Percentiles rank a stretch among this genome's conserved stretches.
These are phyloP conservation scores for Chelonus insularis DNA, from an alignment of 1,140 invertebrate genomes.

Conservation along the genomic window DNA sequence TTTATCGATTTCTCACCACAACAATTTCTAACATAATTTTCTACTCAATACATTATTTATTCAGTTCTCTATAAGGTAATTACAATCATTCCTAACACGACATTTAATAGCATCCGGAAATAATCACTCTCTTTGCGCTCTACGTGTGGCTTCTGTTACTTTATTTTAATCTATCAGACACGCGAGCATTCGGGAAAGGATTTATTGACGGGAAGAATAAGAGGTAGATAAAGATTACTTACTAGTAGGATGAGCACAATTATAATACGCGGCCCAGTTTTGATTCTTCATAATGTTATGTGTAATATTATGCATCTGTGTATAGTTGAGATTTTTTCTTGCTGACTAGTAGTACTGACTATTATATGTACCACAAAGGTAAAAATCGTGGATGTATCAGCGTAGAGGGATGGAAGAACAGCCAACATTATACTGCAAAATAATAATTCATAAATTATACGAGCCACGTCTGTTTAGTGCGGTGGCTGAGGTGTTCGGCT, in stretches of 20 bases:
- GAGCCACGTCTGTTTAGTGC: slow-evolving; percentile 44
- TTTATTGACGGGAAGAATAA: background rate
- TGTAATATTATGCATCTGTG: too few relatives aligned
- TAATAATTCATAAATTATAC: slow-evolving; percentile 57
- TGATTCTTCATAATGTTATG: too few relatives aligned
- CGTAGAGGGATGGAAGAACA: slow-evolving; percentile 8
- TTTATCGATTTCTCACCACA: background rate
- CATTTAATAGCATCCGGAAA: slow-evolving; percentile 22
- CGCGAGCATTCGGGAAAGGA: background rate
- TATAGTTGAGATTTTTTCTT: too few relatives aligned
- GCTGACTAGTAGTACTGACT: too few relatives aligned
- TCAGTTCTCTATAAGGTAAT: slow-evolving; percentile 5
- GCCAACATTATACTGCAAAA: slow-evolving; percentile 50
- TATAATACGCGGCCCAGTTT: too few relatives aligned
- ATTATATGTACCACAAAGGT: background rate
- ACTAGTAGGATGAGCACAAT: background rate
- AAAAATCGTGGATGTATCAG: background rate
- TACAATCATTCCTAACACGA: slow-evolving; percentile 1
- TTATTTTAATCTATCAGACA: slow-evolving; percentile 14
- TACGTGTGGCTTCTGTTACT: slow-evolving; percentile 10
- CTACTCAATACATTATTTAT: background rate
- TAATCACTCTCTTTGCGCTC: background rate
- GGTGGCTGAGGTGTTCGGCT: background rate
- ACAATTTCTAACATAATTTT: background rate
- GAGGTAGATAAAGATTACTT: background rate